A percentile compares a stretch with the other conserved stretches of the same genome.
These are phyloP conservation scores for Lophotis ruficrista DNA, from an alignment of 2,113 vertebrate species.

Conservation along the genomic window DNA sequence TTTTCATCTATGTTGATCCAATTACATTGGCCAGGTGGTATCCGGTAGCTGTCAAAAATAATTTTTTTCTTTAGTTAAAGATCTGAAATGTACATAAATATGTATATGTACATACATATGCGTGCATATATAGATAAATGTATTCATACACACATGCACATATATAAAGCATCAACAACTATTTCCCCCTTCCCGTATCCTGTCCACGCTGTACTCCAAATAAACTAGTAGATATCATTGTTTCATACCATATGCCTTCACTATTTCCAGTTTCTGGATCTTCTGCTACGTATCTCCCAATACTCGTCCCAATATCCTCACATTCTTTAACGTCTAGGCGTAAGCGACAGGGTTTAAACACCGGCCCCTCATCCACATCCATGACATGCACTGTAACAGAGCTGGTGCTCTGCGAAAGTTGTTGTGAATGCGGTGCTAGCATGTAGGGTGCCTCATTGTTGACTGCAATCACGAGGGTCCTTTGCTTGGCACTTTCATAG, in stretches of 20 bases:
- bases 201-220: neutral
- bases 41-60: slow-evolving; percentile 80
- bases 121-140: neutral
- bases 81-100: neutral
- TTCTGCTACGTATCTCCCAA: slow-evolving; percentile 77
- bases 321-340: slow-evolving; percentile 80
- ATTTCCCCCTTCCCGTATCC: neutral
- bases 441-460: slow-evolving; percentile 81
- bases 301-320: slow-evolving; percentile 61
- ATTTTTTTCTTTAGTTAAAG: neutral
- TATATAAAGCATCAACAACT: neutral
- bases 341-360: slow-evolving; percentile 76
- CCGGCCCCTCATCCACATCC: slow-evolving; percentile 85
- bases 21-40: slow-evolving; percentile 75
- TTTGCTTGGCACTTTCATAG: slow-evolving; percentile 72
- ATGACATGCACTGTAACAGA: slow-evolving; percentile 76
- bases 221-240: neutral
- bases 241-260: slow-evolving; percentile 80
- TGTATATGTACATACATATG: neutral
- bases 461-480: slow-evolving; percentile 78
- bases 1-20: slow-evolving; percentile 82
- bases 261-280: slow-evolving; percentile 86
- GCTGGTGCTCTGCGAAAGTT: slow-evolving; percentile 67
- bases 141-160: neutral
- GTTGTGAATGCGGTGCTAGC: slow-evolving; percentile 53